Evolutionary conservation across 2,888 invertebrate genomes (phyloP), one percentile per base, ranked within the genome.

Genomic region (Coleophora deauratella): DNA sequence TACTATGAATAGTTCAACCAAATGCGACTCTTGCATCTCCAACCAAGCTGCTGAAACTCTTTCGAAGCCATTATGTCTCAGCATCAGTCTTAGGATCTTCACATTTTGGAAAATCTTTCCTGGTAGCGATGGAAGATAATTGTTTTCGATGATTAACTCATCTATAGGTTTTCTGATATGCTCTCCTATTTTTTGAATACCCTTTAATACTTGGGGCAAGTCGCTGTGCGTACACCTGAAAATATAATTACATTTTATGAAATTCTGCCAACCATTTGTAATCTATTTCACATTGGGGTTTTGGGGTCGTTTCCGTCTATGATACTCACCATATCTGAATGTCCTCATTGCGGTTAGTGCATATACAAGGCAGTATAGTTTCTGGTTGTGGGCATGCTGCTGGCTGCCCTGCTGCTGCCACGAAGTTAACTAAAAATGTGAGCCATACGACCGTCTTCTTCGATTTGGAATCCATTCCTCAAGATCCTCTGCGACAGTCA

Each of bases 191-290:
- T 91, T 88, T 55, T 91, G 90, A 9, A 95, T 73, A 8, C 93
- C 94, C 59, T 90, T 91, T 50, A 91, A 73, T 11, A 95, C 93
- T 65, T 91, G 91, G 4, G 91, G 89, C 42, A 95, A 77, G 63
- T 95, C 95, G 82, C 95, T 94, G 84, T 95, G 95, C n/a, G 95
- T 95, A 69, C 96, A 96, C 95, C 95, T 95, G 72, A 3, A 82
- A 78, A 27, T 3, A 32, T 14, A 15, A 33, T 39, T 14, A 33
- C 14, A 14, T 9, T 28, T 30, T 21, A 10, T 10, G 6, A 4
- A 31, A 10, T 4, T 31, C 9, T 31, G 4, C n/a, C 9, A 9
- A 31, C n/a, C n/a, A 31, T n/a, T n/a, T 2, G 10, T 31, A 4
- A 4, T 4, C 7, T 4, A 31, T 12, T 32, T n/a, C 9, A 21